A percentile compares a stretch with the other conserved stretches of the same genome.
Conservation (phyloP, 30 jellyfish, hydroid and myxozoan species). For the Clytia hemisphaerica region DNA sequence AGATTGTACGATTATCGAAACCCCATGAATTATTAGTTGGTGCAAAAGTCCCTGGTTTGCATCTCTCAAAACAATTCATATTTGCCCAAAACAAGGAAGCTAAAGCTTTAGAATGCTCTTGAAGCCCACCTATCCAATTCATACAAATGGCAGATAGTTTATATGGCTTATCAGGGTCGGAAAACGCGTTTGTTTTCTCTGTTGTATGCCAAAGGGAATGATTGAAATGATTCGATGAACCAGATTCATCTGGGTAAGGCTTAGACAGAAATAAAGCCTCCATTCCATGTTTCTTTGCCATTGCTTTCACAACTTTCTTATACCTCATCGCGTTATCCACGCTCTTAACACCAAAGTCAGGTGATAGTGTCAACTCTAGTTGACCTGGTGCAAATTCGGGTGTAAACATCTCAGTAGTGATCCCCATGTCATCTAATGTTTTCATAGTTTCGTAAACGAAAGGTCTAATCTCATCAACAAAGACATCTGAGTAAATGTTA, state of each 20-base stretch:
- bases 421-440: not conserved
- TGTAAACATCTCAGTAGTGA: not conserved
- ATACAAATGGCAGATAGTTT: conserved; percentile 23
- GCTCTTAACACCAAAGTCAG: conserved; percentile 8
- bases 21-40: conserved; percentile 33
- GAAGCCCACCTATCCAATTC: conserved; percentile 29
- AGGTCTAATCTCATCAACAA: no score
- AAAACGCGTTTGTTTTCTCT: not conserved
- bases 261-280: not conserved
- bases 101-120: conserved; percentile 7
- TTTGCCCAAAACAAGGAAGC: conserved; percentile 11
- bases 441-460: not conserved
- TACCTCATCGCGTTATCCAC: conserved; percentile 10
- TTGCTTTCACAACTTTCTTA: conserved; percentile 4
- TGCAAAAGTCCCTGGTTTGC: conserved; percentile 11
- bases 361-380: not conserved
- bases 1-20: conserved; percentile 8
- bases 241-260: conserved; percentile 6
- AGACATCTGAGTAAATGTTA: no score
- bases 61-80: conserved; percentile 16
- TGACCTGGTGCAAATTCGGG: conserved; percentile 16
- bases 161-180: conserved; percentile 4
- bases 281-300: not conserved
- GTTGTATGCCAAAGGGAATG: conserved; percentile 2
- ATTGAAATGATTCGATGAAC: conserved; percentile 24